Conservation (phyloP, 2,113 vertebrate genomes). For the Puma concolor region DNA sequence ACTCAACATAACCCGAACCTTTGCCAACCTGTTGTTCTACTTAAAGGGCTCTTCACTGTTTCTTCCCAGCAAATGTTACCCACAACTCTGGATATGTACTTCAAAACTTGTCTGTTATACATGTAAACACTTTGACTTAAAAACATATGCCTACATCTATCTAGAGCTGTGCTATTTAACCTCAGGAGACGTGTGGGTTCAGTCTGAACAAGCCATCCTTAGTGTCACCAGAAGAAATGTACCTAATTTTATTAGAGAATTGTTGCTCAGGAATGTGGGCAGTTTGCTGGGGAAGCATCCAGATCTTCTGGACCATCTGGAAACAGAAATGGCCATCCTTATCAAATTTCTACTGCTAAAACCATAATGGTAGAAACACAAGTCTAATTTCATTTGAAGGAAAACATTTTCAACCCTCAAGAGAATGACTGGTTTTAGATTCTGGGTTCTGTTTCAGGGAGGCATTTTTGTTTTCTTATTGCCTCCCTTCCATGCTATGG, state of each 20-base stretch:
- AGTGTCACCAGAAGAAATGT: neutral
- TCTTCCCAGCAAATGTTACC: neutral
- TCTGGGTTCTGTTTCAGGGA: conserved; percentile 45
- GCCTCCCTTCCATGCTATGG: neutral
- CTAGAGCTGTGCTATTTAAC: neutral
- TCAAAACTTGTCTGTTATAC: neutral
- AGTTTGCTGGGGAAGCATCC: neutral
- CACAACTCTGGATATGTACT: neutral
- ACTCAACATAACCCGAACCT: neutral
- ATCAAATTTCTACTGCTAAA: conserved; percentile 49
- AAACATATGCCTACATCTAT: neutral
- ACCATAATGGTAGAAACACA: conserved; percentile 32
- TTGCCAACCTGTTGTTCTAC: neutral
- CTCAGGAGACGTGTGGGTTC: neutral
- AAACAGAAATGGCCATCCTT: neutral
- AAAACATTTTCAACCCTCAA: conserved; percentile 58
- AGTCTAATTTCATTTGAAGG: conserved; percentile 51
- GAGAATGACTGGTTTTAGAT: conserved; percentile 48
- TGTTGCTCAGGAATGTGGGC: neutral
- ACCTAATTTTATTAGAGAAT: neutral
- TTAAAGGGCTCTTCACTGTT: neutral
- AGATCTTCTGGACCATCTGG: neutral
- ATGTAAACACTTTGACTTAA: neutral
- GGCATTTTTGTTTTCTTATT: conserved; percentile 54
- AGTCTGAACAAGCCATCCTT: neutral